Base-by-base conservation (phyloP, 1,140 invertebrate genomes). In the Drosophila arizonae region DNA sequence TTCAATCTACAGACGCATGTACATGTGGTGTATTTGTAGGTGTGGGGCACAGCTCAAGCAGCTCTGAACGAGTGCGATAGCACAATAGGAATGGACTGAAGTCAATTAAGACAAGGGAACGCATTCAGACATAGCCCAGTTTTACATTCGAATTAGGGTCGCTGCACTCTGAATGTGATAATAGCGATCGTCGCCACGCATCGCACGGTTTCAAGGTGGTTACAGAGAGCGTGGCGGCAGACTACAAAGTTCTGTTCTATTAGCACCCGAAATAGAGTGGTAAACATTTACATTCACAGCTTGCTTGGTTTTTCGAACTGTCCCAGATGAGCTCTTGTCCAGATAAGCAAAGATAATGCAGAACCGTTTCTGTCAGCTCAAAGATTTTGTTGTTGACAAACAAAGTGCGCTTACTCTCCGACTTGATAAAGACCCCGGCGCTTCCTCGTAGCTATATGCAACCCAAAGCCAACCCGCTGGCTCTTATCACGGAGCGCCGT, bases 401-500 rank as follows among this genome's bases (percentile, higher is more conserved):
- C 55, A 70, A 73, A 61, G 66, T 48, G 46, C 41, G 39, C 60
- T 41, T 51, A 43, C 51, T 62, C 39, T 72, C 39, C 55, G 56
- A 55, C 26, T 33, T 46, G 57, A 26, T 60, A 30, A 48, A 15
- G 43, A 36, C 24, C 56, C 41, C 41, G n/a, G 6, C 9, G 51
- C 28, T 28, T 52, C 39, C 8, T 64, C 48, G 15, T 46, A 33
- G 28, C n/a, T 60, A 1, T 26, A 9, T 57, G 39, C 54, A 66
- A 45, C 56, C 52, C 43, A 45, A 62, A 41, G 55, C 28, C 36
- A 64, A 51, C 39, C 45, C 45, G 62, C 57, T 72, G 61, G 51
- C 50, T 69, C 75, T 87, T 87, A 87, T 87, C 84, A 67, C 52
- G 62, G 63, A 17, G 72, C 69, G 45, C 2, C 62, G 67, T 77